A percentile compares a stretch with the other conserved stretches of the same genome.
Evolutionary conservation across 2,797 vertebrate species (phyloP).

Genomic region (Pseudomugil tenellus): DNA sequence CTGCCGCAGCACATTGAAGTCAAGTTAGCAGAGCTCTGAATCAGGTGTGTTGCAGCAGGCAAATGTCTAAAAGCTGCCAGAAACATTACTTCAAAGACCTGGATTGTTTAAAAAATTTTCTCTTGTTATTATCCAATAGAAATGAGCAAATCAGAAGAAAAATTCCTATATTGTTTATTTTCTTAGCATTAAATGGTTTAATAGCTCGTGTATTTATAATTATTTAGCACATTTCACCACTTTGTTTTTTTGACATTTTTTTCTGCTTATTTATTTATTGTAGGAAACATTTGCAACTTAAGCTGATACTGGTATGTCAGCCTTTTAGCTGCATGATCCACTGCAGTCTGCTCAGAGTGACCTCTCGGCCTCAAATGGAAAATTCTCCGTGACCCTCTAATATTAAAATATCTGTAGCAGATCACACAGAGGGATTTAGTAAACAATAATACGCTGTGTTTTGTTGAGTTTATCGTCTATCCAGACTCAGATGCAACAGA

Average conservation of each 20-base stretch:
- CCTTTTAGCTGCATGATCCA: background rate
- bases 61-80: too few species aligned
- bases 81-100: too few species aligned
- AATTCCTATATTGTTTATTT: background rate
- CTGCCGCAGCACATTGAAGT: too few species aligned
- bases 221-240: background rate
- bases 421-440: background rate
- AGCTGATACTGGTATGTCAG: background rate
- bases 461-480: slow-evolving; percentile 3
- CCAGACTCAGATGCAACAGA: slow-evolving; percentile 9
- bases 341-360: background rate
- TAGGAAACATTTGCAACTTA: background rate
- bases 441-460: background rate
- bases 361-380: background rate
- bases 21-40: too few species aligned
- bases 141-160: too few species aligned
- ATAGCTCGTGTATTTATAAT: background rate
- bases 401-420: background rate
- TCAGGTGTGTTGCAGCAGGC: too few species aligned
- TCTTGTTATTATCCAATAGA: too few species aligned
- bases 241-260: background rate
- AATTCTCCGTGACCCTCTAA: background rate
- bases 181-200: background rate
- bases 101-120: too few species aligned
- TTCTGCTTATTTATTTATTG: background rate